Base-by-base conservation (phyloP, 2,113 vertebrate genomes). In the Festucalex cinctus region DNA sequence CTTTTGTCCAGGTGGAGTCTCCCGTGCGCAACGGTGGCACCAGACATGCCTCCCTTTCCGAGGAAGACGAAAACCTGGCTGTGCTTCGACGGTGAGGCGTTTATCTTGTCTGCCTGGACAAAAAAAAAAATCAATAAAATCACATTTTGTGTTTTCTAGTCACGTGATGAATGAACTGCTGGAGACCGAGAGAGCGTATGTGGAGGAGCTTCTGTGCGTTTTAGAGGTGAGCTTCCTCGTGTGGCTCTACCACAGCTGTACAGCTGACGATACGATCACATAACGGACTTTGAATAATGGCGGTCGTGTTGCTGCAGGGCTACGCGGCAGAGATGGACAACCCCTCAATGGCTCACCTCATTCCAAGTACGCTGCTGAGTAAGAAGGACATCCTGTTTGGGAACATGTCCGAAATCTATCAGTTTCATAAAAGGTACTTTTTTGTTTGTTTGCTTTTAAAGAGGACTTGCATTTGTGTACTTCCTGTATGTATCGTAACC, bases 111-210 rank as follows among this genome's bases (percentile, higher is more conserved):
- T n/a, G 59, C 7, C 22, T 53, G 20, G 6, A 20, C 9, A 16
- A 12, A 10, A 32, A 14, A 32, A 24, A 1, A 8, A 39, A 24
- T 1, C 26, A 14, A 48, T 68, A 39, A n/a, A n/a, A n/a, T n/a
- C n/a, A n/a, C n/a, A n/a, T n/a, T 70, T 53, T 71, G 9, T 73
- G 43, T 63, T 7, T 81, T 77, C 1, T 81, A 98, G 96, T 56
- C 97, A 99, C 1, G 96, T 99, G 70, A 99, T 99, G 93, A 98
- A 97, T 4, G 97, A 99, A 74, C 92, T 99, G 61, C 90, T 98
- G 63, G 97, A 99, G 88, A 98, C 97, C 0, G 97, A 99, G 74
- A 81, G 97, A 56, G 97, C 91, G 0, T 99, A 98, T 6, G 97
- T 98, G 26, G 97, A 98, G 76, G 95, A 99, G 83, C 91, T 99